Evolutionary conservation across 2,797 vertebrate genomes (phyloP), one percentile per base, ranked within the genome.

Genomic region (Taenioides sp.): DNA sequence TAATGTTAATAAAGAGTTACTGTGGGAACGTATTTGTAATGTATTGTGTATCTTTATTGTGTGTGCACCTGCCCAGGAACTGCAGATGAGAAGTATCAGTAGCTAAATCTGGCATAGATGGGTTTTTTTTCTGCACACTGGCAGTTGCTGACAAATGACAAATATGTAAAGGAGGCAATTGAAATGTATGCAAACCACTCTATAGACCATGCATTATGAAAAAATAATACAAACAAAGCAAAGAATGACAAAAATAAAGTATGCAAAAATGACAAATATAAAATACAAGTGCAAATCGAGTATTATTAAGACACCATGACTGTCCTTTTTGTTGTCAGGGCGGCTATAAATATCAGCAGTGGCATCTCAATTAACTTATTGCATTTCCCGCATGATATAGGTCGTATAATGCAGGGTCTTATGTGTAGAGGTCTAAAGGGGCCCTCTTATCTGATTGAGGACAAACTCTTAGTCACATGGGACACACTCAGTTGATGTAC

Each of bases 221-320:
- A 69, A 69, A 80, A 75, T 91, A 85, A 85, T 80, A 27, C 25
- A 27, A 27, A 70, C 58, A 37, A 72, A 61, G 58, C 31, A 66
- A 52, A 69, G 50, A 70, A 65, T 28, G 69, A n/a, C n/a, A n/a
- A n/a, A n/a, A n/a, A n/a, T n/a, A n/a, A n/a, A 28, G 65, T 27
- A 5, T 20, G 52, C 5, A 55, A 47, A 63, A 40, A 40, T 63
- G 60, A 14, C 54, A 23, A 23, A 57, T 17, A 17, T 25, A 28
- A 59, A 59, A 59, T 59, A 5, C 25, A 59, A 23, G 22, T 7
- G 23, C 22, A 23, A 57, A 57, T 23, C 22, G 54, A 14, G 22
- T 14, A 57, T 11, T 55, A 9, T 55, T 23, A 12, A 23, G 10
- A 57, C n/a, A 10, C 52, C 43, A 1, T 4, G n/a, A 55, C 9